Percentiles rank a stretch among this genome's conserved stretches.
Evolutionary conservation across 2,888 invertebrate species (phyloP).

Genomic region (Tetranychus truncatus): DNA sequence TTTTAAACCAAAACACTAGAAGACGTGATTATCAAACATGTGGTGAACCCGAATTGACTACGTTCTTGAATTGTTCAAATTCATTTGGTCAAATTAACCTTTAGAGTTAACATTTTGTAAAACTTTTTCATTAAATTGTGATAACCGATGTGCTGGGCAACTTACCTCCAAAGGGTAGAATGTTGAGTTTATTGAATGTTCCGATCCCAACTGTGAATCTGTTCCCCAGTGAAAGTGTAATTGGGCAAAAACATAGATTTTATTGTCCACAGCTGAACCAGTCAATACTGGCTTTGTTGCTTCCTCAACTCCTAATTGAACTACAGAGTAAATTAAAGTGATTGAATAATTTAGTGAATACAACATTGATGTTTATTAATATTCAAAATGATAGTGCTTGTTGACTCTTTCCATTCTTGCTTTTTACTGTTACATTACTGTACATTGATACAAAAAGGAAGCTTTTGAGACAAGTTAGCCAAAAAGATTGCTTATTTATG

Average conservation of each 20-base stretch:
- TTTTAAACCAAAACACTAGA: too few species aligned
- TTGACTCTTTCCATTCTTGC: too few species aligned
- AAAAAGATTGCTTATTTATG: too few species aligned
- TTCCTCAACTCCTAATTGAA: slow-evolving; percentile 5
- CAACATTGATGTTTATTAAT: not conserved
- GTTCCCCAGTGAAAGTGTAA: slow-evolving; percentile 6
- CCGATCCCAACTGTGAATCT: not conserved
- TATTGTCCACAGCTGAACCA: slow-evolving; percentile 4
- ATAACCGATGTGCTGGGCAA: not conserved
- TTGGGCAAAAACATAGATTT: not conserved
- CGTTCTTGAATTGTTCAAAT: too few species aligned
- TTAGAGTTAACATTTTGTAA: not conserved
- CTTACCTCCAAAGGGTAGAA: slow-evolving; percentile 6
- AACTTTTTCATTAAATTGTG: not conserved
- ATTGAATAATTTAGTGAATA: not conserved
- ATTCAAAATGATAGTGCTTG: too few species aligned
- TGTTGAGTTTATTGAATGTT: slow-evolving; percentile 5
- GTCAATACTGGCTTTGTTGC: not conserved
- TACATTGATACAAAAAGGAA: too few species aligned
- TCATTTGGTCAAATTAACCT: too few species aligned
- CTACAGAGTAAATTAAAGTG: not conserved
- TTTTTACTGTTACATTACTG: too few species aligned
- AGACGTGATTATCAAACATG: too few species aligned
- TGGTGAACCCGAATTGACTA: too few species aligned
- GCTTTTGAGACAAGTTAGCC: too few species aligned